Percentiles rank a stretch among this genome's conserved stretches.
phyloP scores from a whole-genome alignment of 2,888 invertebrate genomes.

The Chalcis sispes region DNA sequence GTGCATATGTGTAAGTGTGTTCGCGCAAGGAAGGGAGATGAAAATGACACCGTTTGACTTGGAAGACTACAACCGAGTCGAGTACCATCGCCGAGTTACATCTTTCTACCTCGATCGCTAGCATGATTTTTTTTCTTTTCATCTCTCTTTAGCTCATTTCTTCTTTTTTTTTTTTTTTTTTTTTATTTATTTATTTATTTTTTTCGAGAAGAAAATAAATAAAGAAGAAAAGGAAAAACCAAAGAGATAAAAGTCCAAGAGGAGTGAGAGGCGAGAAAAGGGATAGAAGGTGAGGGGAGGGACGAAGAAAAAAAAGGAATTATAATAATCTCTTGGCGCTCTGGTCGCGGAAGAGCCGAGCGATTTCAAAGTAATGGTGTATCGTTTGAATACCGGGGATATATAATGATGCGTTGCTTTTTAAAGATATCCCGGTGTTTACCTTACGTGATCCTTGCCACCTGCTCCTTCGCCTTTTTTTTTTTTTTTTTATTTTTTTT shows the following conservation, averaged over 20 bases:
- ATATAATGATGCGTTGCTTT: constrained; percentile 33
- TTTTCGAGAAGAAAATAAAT: constrained; percentile 26
- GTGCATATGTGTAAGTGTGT: no score
- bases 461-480: background rate
- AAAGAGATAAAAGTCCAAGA: constrained; percentile 44
- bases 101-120: constrained; percentile 7
- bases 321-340: constrained; percentile 47
- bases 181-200: constrained; percentile 11
- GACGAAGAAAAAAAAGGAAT: constrained; percentile 36
- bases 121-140: constrained; percentile 3
- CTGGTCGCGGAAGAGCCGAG: no score
- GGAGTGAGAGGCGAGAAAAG: no score
- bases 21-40: constrained; percentile 26
- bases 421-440: constrained; percentile 26
- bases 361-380: constrained; percentile 46
- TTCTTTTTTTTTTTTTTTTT: background rate
- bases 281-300: no score
- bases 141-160: constrained; percentile 16
- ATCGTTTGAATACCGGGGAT: constrained; percentile 38
- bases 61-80: constrained; percentile 1
- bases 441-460: no score
- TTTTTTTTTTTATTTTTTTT: no score
- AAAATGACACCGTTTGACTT: constrained; percentile 49
- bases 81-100: background rate
- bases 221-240: no score